These are phyloP conservation scores for Collichthys lucidus DNA, from an alignment of 2,113 vertebrate species.

Conservation along the genomic window DNA sequence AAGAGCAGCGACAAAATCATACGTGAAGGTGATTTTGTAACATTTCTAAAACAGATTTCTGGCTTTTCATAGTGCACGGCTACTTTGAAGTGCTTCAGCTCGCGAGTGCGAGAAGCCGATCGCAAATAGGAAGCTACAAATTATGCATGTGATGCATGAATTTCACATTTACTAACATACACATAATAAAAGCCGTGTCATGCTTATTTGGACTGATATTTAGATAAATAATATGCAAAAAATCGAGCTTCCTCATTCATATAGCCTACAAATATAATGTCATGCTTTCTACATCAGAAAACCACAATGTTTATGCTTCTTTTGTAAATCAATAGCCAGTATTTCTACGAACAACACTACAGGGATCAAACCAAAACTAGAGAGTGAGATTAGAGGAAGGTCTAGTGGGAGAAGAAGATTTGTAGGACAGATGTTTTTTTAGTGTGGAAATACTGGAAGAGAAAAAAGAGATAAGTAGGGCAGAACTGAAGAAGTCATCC, in stretches of 20 bases:
- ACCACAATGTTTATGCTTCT: neutral
- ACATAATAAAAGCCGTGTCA: slow-evolving; percentile 55
- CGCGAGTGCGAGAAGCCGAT: slow-evolving; percentile 19
- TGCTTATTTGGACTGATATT: slow-evolving; percentile 71
- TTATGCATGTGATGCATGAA: slow-evolving; percentile 49
- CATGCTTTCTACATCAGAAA: slow-evolving; percentile 31
- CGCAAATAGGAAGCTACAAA: slow-evolving; percentile 44
- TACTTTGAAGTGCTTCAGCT: slow-evolving; percentile 56
- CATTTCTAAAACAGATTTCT: slow-evolving; percentile 83
- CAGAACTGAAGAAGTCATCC: slow-evolving; percentile 74
- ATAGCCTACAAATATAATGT: neutral
- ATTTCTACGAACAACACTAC: slow-evolving; percentile 85
- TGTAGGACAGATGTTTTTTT: slow-evolving; percentile 79
- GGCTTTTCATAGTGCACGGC: slow-evolving; percentile 85
- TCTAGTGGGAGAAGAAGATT: slow-evolving; percentile 68
- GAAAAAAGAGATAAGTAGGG: slow-evolving; percentile 79
- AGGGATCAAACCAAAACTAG: slow-evolving; percentile 84
- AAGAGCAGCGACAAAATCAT: slow-evolving; percentile 90
- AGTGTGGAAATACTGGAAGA: slow-evolving; percentile 75
- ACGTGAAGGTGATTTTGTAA: slow-evolving; percentile 83
- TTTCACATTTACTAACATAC: slow-evolving; percentile 50
- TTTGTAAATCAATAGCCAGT: slow-evolving; percentile 84
- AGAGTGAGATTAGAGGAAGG: slow-evolving; percentile 79
- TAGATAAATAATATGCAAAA: slow-evolving; percentile 1
- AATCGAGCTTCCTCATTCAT: slow-evolving; percentile 5